Evolutionary conservation across 1,140 invertebrate species (phyloP).

Genomic region (Matsumurasca onukii): DNA sequence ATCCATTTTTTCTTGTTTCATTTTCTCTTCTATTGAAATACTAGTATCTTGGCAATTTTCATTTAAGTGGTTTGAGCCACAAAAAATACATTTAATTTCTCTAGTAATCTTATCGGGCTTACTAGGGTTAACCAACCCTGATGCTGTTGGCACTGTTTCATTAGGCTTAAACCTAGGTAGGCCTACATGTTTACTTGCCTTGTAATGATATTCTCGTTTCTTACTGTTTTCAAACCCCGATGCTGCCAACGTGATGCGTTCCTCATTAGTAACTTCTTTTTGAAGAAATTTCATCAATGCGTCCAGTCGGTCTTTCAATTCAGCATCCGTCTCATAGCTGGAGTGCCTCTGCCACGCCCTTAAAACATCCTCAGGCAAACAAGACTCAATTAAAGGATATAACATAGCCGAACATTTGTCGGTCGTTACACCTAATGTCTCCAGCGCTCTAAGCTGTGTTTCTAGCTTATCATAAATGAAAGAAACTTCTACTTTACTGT

Average conservation of each 20-base stretch:
- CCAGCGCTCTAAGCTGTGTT: no score
- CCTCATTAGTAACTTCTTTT: not conserved
- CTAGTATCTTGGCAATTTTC: not conserved
- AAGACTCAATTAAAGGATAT: conserved; percentile 1
- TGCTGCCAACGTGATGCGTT: not conserved
- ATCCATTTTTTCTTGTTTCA: not conserved
- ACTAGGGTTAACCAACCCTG: not conserved
- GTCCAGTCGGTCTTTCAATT: not conserved
- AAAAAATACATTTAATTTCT: conserved; percentile 7
- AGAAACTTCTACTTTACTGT: no score
- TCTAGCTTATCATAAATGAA: no score
- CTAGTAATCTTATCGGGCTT: not conserved
- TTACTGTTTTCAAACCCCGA: not conserved
- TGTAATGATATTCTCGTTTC: not conserved
- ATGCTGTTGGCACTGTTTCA: not conserved
- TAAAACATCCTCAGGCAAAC: conserved; percentile 1
- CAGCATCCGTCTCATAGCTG: not conserved
- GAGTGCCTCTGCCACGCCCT: not conserved
- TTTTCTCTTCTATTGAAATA: not conserved
- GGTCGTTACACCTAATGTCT: conserved; percentile 18
- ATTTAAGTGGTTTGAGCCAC: not conserved
- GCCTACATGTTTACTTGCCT: no score
- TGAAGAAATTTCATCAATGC: not conserved
- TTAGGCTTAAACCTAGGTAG: not conserved
- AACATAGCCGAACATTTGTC: conserved; percentile 14